Evolutionary conservation across 2,888 invertebrate species (phyloP), one percentile per base, ranked within the genome.

Genomic region (Sphinx pinastri): DNA sequence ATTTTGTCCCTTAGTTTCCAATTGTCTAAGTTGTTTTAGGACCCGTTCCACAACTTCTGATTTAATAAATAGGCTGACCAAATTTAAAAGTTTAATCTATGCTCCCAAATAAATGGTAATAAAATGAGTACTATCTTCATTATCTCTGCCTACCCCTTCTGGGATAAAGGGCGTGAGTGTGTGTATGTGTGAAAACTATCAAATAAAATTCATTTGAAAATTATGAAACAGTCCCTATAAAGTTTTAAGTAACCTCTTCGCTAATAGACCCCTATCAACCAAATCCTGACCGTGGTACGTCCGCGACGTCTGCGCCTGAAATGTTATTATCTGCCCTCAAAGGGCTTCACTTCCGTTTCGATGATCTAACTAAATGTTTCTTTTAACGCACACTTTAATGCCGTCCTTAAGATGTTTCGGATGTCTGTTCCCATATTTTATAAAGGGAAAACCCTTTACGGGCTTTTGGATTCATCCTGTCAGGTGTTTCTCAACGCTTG

Each of bases 281-380:
- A 86, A 87, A 86, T 84, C 82, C 84, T 77, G 78, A 76, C 77
- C 81, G 76, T 68, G 69, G 77, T 77, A 76, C 73, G 80, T 74
- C 76, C 77, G 79, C 76, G 81, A 77, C 78, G 80, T 83, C 91
- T 92, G 92, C 77, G 80, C 71, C 83, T 92, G 92, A 92, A 92
- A 88, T 80, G 86, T 90, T 92, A 90, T 90, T 91, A 93, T 91
- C 91, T 90, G 77, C 81, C 81, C 83, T 88, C 90, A 92, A 92
- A 92, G 89, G 87, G 83, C 82, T 78, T 89, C 85, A 86, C 85
- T 92, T 91, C 89, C 91, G 81, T 83, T 75, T 86, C 86, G 79
- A 77, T 88, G 87, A 87, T 85, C 87, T 87, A 83, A 80, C 82
- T 84, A 84, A 91, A 84, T 86, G 88, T 91, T 88, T 87, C 83